Evolutionary conservation across 2,797 vertebrate species (phyloP).

Genomic region (Propithecus perrieri): DNA sequence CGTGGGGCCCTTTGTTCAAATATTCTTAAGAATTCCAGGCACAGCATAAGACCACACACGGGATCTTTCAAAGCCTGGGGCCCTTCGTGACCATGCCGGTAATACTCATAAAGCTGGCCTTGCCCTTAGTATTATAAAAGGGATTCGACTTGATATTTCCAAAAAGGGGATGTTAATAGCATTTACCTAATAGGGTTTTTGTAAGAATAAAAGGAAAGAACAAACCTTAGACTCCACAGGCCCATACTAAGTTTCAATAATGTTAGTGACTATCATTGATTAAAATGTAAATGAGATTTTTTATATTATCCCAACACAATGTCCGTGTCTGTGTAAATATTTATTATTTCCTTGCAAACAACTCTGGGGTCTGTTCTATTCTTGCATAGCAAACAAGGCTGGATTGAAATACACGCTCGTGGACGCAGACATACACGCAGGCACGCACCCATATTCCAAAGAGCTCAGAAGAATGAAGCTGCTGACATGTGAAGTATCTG

Average conservation of each 20-base stretch:
- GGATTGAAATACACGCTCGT: neutral
- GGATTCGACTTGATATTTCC: neutral
- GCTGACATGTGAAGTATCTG: neutral
- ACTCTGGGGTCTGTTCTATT: neutral
- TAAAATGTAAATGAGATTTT: neutral
- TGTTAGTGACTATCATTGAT: neutral
- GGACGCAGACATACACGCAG: neutral
- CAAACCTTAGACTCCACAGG: neutral
- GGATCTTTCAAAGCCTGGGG: neutral
- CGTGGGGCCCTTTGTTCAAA: neutral
- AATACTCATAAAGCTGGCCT: neutral
- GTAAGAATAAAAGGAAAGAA: neutral
- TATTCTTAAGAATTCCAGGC: neutral
- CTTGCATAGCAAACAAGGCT: neutral
- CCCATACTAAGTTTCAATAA: neutral
- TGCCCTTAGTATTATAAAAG: neutral
- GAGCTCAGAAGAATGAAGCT: neutral
- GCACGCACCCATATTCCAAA: neutral
- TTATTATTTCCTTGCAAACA: neutral
- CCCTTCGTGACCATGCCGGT: neutral
- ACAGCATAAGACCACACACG: neutral
- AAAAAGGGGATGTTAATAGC: neutral
- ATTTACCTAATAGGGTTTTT: neutral
- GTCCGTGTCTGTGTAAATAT: neutral
- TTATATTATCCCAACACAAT: neutral